Evolutionary conservation across 2,888 invertebrate species (phyloP), one percentile per base, ranked within the genome.

Genomic region (Thecophora atra): DNA sequence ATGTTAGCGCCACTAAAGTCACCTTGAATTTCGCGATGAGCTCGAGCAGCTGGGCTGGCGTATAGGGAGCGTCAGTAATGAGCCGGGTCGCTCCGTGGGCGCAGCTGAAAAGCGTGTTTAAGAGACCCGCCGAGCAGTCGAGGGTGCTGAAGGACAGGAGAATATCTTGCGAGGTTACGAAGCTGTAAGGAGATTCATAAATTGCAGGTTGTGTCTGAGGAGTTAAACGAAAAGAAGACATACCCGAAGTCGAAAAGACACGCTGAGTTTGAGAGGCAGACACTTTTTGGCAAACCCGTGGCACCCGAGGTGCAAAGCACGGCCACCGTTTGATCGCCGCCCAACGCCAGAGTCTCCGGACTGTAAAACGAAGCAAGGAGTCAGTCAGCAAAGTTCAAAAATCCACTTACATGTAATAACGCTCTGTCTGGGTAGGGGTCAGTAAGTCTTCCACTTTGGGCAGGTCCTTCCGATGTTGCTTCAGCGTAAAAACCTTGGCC

Each of bases 301-400:
- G 83, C 81, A 4, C 84, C 84, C 1, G 82, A 83, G 0, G 84
- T 82, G 72, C 82, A 81, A 7, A 83, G 56, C 54, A 84, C 82
- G 4, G 76, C 79, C 51, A 81, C 76, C 4, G 80, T 78, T 71
- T 82, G 80, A 65, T 77, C 77, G 0, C 76, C 75, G 2, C 81
- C 79, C 52, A 54, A 4, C 0, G 42, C 37, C 21, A 70, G 21
- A 11, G 54, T 4, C n/a, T 42, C 30, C 15, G 70, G 70, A 2
- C 70, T 70, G 24, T 6, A 30, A 30, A 8, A 30, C 4, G 8
- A 19, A 30, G 4, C 5, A 30, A 30, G 8, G 3, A 28, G 1
- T 7, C 5, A 17, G 15, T n/a, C 6, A 4, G 4, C 3, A 30
- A 8, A 30, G 4, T 30, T 30, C 58, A 19, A n/a, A 21, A 37